Evolutionary conservation across 1,140 invertebrate genomes (phyloP).

Genomic region (Drosophila melanica): DNA sequence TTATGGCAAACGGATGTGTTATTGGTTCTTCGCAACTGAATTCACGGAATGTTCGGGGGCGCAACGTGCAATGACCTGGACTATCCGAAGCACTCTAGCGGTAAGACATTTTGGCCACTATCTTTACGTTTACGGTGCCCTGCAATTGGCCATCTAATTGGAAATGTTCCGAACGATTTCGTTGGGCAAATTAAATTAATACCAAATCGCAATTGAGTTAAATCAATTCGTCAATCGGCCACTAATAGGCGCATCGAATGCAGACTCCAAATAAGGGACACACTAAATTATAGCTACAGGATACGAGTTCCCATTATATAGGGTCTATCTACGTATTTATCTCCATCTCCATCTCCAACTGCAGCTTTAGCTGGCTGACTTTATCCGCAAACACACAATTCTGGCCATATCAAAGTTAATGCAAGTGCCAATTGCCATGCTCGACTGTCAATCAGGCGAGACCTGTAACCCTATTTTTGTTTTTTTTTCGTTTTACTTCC

Average conservation of each 20-base stretch:
- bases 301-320: slow-evolving; percentile 51
- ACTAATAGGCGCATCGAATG: slow-evolving; percentile 49
- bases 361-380: neutral
- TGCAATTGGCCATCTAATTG: neutral
- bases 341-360: neutral
- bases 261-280: slow-evolving; percentile 15
- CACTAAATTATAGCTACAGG: slow-evolving; percentile 57
- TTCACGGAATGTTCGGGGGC: neutral
- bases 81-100: neutral
- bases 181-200: slow-evolving; percentile 41
- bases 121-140: neutral
- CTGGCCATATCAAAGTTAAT: slow-evolving; percentile 71
- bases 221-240: slow-evolving; percentile 66
- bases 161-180: slow-evolving; percentile 50
- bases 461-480: slow-evolving; percentile 50
- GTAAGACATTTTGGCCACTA: no score
- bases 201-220: slow-evolving; percentile 46
- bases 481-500: slow-evolving; percentile 30
- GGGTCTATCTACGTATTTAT: slow-evolving; percentile 26
- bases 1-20: slow-evolving; percentile 77
- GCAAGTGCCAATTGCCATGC: slow-evolving; percentile 75
- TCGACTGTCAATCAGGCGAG: slow-evolving; percentile 65
- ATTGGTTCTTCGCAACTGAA: slow-evolving; percentile 49
- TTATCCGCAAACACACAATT: slow-evolving; percentile 18
- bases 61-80: slow-evolving; percentile 5